Base-by-base conservation (phyloP, 2,113 vertebrate species). In the Microcebus griseorufus region DNA sequence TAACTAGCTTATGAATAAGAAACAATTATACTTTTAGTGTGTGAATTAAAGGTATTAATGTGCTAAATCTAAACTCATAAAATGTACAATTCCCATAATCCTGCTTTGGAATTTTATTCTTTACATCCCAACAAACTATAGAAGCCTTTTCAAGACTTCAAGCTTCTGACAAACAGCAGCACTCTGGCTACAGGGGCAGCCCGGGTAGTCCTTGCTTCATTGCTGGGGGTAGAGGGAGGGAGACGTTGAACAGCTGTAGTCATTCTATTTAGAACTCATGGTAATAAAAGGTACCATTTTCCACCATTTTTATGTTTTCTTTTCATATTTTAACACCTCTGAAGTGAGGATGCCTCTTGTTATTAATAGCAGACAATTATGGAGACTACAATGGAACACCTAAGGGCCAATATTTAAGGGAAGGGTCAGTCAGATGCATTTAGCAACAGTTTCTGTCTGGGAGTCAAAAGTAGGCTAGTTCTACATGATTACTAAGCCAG, bases 291-390 rank as follows among this genome's bases (percentile, higher is more conserved):
- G 72, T 42, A 22, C 10, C 12, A n/a, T 9, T 70, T 60, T 64
- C 23, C 84, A 48, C 18, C 32, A 45, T 6, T 18, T 85, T 58
- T 11, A 75, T 45, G 25, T 67, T 48, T 76, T 55, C 45, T 53
- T 51, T 45, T 39, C 62, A 14, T n/a, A 60, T 60, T 60, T 70
- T 58, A 65, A 12, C 10, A 51, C 62, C 76, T 91, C 87, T 84
- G n/a, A 96, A 83, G 64, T n/a, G 62, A 72, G 53, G 48, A 53
- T n/a, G 7, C 27, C 32, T 75, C 67, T 84, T 55, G 2, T 79
- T 42, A 93, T 22, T 34, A 51, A 92, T 83, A 17, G 32, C 86
- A 90, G 42, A 64, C 73, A 87, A 78, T 39, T 64, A 82, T 18
- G 39, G 18, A 10, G 37, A 37, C 65, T 22, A 48, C 27, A 34